Conservation (phyloP, 2,113 vertebrate species). For the Hydropotes inermis region DNA sequence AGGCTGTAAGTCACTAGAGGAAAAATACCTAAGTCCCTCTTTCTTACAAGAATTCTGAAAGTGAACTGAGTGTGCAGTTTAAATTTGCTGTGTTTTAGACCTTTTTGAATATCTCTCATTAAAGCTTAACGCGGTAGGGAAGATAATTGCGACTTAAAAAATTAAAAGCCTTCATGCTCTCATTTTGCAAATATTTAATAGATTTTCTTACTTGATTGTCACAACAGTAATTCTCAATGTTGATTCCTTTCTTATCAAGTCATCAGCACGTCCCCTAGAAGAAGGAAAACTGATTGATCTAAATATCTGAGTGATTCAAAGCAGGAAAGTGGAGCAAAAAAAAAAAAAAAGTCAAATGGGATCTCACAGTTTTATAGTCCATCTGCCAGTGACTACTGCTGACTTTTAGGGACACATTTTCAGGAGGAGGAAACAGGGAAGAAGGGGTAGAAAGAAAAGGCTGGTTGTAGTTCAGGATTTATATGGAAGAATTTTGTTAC, state of each 20-base stretch:
- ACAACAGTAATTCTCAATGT: neutral
- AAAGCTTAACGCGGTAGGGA: neutral
- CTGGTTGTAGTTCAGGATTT: neutral
- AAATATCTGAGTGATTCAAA: neutral
- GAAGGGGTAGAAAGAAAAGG: neutral
- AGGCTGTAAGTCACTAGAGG: neutral
- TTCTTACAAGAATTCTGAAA: neutral
- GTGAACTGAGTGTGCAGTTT: neutral
- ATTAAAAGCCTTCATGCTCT: neutral
- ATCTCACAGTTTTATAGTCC: neutral
- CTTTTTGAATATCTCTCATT: neutral
- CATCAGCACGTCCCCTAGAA: neutral
- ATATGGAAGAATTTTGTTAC: neutral
- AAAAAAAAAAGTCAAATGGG: neutral
- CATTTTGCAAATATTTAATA: neutral
- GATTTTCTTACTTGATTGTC: neutral
- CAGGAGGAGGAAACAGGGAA: neutral
- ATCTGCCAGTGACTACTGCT: neutral
- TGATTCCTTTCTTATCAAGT: neutral
- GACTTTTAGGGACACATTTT: neutral
- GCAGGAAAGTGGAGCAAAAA: neutral
- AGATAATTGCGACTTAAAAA: neutral
- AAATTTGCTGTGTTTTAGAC: neutral
- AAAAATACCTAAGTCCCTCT: neutral
- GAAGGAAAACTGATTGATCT: neutral